Base-by-base conservation (phyloP, 2,888 invertebrate genomes). In the Isoperla grammatica region DNA sequence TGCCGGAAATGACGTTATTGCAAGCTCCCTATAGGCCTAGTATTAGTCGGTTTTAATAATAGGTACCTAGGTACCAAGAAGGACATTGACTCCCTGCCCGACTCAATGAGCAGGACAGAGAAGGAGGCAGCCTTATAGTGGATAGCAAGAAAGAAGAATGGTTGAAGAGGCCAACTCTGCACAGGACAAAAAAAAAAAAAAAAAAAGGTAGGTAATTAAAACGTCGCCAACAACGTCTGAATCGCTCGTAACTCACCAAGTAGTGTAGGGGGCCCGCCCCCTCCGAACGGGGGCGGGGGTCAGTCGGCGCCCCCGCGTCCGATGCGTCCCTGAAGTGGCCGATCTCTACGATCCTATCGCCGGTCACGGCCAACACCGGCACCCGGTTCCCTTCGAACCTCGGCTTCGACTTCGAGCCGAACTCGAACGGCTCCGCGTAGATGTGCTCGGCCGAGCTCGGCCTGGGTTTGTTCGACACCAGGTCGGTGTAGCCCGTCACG, bases 381-480 rank as follows among this genome's bases (percentile, higher is more conserved):
- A 29, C 29, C 22, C 48, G 46, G 13, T 37, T 17, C 12, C 22
- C 12, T n/a, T 13, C 23, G 11, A 11, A 11, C 23, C 23, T 42
- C n/a, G 29, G 29, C 20, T 35, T 22, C 35, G 39, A 11, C 23
- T 57, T 59, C 2, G 42, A 20, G 6, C 9, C 11, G 22, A 56
- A 60, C 12, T 53, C 71, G 69, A 75, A 81, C 0, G 85, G 85
- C 65, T 82, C 82, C 64, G 84, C 84, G 68, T 85, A 85, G 22
- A 85, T 81, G 65, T 82, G 84, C 65, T 84, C 83, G 23, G 78
- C 72, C 35, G 67, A 67, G 39, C 69, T 71, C 2, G 63, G 40
- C 13, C 50, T 56, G 39, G 12, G 11, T 15, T 45, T 1, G 15
- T 17, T 17, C 17, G 43, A 37, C 4, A 15, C 20, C 5, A 29